Percentiles rank a stretch among this genome's conserved stretches.
These are phyloP conservation scores for Varecia variegata DNA, from an alignment of 2,797 vertebrate species.

Conservation along the genomic window DNA sequence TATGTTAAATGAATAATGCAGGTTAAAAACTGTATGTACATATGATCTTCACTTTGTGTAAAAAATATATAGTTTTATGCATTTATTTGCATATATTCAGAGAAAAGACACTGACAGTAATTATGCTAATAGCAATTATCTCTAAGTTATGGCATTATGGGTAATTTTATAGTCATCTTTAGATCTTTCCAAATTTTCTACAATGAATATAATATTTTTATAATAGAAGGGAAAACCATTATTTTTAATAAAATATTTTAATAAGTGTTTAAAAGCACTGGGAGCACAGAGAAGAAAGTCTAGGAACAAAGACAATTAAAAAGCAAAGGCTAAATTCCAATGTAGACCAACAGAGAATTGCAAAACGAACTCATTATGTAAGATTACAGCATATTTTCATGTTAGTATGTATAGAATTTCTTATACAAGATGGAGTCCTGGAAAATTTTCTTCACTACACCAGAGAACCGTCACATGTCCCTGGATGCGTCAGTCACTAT, in stretches of 20 bases:
- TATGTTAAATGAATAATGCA: neutral
- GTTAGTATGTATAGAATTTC: slow-evolving; percentile 41
- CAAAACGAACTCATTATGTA: neutral
- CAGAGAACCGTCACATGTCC: slow-evolving; percentile 62
- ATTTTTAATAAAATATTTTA: slow-evolving; percentile 42
- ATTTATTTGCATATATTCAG: neutral
- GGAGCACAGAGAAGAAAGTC: slow-evolving; percentile 16
- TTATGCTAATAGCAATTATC: slow-evolving; percentile 14
- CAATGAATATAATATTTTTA: neutral
- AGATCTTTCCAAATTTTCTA: slow-evolving; percentile 10
- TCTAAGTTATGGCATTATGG: neutral
- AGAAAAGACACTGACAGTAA: neutral
- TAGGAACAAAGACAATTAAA: slow-evolving; percentile 32
- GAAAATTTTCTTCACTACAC: slow-evolving; percentile 65
- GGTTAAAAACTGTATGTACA: neutral
- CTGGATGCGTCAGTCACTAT: slow-evolving; percentile 67
- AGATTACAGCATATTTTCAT: neutral
- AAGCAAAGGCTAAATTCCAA: neutral
- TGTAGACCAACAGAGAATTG: neutral
- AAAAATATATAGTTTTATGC: slow-evolving; percentile 3
- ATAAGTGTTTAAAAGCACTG: neutral
- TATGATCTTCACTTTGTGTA: slow-evolving; percentile 9
- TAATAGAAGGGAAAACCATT: neutral
- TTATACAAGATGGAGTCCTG: slow-evolving; percentile 76
- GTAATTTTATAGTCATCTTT: slow-evolving; percentile 27